Evolutionary conservation across 2,888 invertebrate species (phyloP).

Genomic region (Bembecia ichneumoniformis): DNA sequence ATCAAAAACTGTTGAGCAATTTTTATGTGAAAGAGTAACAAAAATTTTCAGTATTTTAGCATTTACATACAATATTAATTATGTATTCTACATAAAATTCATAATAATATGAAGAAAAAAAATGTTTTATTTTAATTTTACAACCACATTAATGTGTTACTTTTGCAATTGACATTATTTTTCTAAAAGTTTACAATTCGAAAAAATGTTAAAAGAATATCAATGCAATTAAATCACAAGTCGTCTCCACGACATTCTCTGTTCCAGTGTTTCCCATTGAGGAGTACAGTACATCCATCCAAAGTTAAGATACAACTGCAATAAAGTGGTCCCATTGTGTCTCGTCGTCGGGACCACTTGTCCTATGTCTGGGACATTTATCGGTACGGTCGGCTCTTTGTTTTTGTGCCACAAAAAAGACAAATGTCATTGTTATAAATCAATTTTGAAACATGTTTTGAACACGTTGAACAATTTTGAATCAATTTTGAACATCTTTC

Average conservation of each 20-base stretch:
- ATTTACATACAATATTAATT: too few species aligned
- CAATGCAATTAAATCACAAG: neutral
- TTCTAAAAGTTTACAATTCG: too few species aligned
- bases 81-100: too few species aligned
- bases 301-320: conserved; percentile 24
- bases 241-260: conserved; percentile 2
- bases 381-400: conserved; percentile 5
- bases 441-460: neutral
- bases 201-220: neutral
- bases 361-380: conserved; percentile 7
- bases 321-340: conserved; percentile 30
- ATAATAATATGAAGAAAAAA: too few species aligned
- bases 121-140: too few species aligned
- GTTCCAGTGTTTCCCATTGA: conserved; percentile 16
- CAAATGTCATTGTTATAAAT: neutral
- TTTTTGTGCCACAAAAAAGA: conserved; percentile 3
- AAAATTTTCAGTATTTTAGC: too few species aligned
- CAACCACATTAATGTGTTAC: too few species aligned
- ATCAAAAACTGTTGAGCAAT: too few species aligned
- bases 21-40: too few species aligned
- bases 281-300: conserved; percentile 14
- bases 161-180: too few species aligned
- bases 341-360: conserved; percentile 7
- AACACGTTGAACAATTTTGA: too few species aligned
- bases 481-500: too few species aligned